phyloP scores from a whole-genome alignment of 2,797 vertebrate genomes.

The Petrocephalus schoutedeni region DNA sequence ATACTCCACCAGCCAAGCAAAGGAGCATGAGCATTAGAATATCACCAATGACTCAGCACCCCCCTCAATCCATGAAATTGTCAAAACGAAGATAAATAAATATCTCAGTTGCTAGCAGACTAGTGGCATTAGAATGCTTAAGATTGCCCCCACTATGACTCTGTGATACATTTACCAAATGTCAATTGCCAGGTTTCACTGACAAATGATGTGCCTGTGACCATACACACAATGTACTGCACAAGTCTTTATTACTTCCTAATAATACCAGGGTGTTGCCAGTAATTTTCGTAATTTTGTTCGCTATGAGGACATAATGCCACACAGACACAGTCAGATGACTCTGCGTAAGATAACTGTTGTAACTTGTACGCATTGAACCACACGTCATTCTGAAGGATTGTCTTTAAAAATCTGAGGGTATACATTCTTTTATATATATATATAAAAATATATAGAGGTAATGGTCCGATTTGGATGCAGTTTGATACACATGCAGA shows the following conservation, averaged over 20 bases:
- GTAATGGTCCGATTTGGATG: too few species aligned
- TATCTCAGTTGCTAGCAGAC: neutral
- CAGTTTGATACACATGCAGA: too few species aligned
- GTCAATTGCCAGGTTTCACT: neutral
- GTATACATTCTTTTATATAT: neutral
- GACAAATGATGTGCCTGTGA: neutral
- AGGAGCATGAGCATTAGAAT: neutral
- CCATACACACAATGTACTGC: neutral
- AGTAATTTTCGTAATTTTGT: neutral
- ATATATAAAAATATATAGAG: neutral
- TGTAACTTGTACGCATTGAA: neutral
- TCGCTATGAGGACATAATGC: neutral
- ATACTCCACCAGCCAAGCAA: neutral
- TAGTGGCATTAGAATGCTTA: neutral
- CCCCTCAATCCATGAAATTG: neutral
- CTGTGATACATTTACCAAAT: neutral
- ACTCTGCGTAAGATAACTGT: neutral
- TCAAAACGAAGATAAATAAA: neutral
- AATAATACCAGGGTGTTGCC: neutral
- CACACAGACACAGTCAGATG: neutral
- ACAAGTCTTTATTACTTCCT: too few species aligned
- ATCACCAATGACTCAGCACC: neutral
- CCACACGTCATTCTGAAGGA: neutral
- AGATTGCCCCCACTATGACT: neutral
- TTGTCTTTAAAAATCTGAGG: neutral